Conservation (phyloP, 2,888 invertebrate species). For the Patella depressa region DNA sequence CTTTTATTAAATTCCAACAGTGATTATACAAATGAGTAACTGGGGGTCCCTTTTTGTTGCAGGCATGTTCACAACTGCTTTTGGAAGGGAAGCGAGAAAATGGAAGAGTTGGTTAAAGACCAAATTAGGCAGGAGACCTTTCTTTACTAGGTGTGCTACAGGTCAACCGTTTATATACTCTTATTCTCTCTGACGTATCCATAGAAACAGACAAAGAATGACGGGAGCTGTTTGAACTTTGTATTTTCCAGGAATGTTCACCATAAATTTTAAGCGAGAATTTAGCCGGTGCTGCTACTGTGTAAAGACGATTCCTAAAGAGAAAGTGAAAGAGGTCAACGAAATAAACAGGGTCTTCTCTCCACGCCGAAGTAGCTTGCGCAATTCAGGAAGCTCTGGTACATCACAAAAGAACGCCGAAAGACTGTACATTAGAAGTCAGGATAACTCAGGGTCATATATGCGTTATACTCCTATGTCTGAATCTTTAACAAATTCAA, state of each 20-base stretch:
- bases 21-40: no score
- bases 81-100: slow-evolving; percentile 49
- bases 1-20: no score
- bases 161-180: slow-evolving; percentile 17
- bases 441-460: slow-evolving; percentile 8
- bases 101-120: slow-evolving; percentile 47
- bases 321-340: slow-evolving; percentile 19
- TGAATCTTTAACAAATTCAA: neutral
- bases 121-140: slow-evolving; percentile 31
- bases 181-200: slow-evolving; percentile 14
- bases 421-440: slow-evolving; percentile 18
- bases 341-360: slow-evolving; percentile 18
- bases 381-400: slow-evolving; percentile 15
- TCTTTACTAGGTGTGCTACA: slow-evolving; percentile 18
- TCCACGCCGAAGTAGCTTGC: neutral
- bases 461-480: neutral
- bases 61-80: slow-evolving; percentile 60
- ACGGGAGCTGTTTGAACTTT: neutral
- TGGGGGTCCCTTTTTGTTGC: slow-evolving; percentile 38
- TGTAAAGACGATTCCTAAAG: slow-evolving; percentile 29
- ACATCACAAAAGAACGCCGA: slow-evolving; percentile 16
- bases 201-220: slow-evolving; percentile 14
- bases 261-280: slow-evolving; percentile 64
- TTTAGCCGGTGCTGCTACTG: slow-evolving; percentile 61
- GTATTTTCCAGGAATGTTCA: slow-evolving; percentile 60